Base-by-base conservation (phyloP, 2,797 vertebrate species). In the Spheniscus humboldti region DNA sequence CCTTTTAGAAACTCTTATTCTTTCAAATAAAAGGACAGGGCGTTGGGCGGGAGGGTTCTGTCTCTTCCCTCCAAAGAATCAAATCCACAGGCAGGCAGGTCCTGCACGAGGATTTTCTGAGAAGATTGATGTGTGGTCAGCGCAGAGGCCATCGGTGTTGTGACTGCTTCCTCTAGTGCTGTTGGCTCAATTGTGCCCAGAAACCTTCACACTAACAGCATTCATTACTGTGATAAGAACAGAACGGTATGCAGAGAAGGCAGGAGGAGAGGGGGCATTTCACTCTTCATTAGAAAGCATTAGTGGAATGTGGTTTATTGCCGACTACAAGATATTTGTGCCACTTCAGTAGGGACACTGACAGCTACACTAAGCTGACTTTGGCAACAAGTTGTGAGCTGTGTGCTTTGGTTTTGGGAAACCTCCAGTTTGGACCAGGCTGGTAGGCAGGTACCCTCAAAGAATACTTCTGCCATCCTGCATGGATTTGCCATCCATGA, bases 41-140 rank as follows among this genome's bases (percentile, higher is more conserved):
- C 1, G 0, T 1, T 3, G 17, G 8, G 3, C 16, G 3, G 8
- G 10, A 16, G 30, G 7, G 4, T 60, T 79, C 30, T 77, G 15
- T 72, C 19, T 71, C 7, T 74, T 53, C n/a, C 50, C 68, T 76
- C 31, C 13, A 52, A 71, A 47, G 10, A 63, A 55, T 73, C 9
- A 79, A 64, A 83, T 81, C 18, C 11, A 10, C 24, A 45, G 35
- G 24, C 39, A 43, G 45, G 37, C 17, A 76, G 16, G 22, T 55
- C 10, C 43, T 52, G 20, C 13, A 28, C 0, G 10, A 68, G n/a
- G 7, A 47, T 62, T 73, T 85, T 62, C 35, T n/a, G 22, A 62
- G 35, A 30, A 7, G 17, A 5, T 69, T 83, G 35, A 47, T 73
- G 1, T 37, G 12, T 53, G 20, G n/a, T 43, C 41, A 41, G 14